Base-by-base conservation (phyloP, 35 echinoderm and acorn worm genomes). In the Amphiura filiformis region DNA sequence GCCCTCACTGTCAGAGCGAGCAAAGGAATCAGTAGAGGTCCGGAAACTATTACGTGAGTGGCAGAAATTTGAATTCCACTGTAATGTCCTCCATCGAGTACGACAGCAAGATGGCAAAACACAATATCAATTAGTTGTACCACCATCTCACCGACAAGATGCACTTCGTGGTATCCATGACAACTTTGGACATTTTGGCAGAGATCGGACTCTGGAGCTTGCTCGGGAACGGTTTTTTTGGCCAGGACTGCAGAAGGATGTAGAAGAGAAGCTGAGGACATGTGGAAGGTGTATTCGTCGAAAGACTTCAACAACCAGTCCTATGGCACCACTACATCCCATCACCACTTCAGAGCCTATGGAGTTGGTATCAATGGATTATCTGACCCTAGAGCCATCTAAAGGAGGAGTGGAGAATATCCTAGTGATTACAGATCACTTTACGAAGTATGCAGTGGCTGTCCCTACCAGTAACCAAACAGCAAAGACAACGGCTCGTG, bases 361-460 rank as follows among this genome's bases (percentile, higher is more conserved):
- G 37, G 92, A 93, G n/a, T 32, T 93, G n/a, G 75, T 90, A 31
- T 93, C 87, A 36, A 61, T 93, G 20, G 92, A 88, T 39, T 93
- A 57, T 82, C 42, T 94, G 20, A 89, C 82, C 64, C 47, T 86
- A 0, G 84, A 90, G 42, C 39, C 78, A 13, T 81, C 52, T 35
- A 84, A 89, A 32, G 92, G 84, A 47, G 87, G 79, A 13, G 65
- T 81, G 39, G 40, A 84, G 80, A 65, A 76, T 42, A 80, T 88
- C 78, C 11, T 88, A 76, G 37, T 89, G 12, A 86, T 86, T 22
- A 86, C 84, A 9, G 84, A 86, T 30, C 84, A 86, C 61, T 86
- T 86, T 33, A 86, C 37, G 13, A 86, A 86, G 31, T 86, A 86
- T 36, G 84, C 84, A 2, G 84, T 86, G 30, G 84, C 84, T 36